Evolutionary conservation across 2,113 vertebrate genomes (phyloP), one percentile per base, ranked within the genome.

Genomic region (Psephotus haematonotus): DNA sequence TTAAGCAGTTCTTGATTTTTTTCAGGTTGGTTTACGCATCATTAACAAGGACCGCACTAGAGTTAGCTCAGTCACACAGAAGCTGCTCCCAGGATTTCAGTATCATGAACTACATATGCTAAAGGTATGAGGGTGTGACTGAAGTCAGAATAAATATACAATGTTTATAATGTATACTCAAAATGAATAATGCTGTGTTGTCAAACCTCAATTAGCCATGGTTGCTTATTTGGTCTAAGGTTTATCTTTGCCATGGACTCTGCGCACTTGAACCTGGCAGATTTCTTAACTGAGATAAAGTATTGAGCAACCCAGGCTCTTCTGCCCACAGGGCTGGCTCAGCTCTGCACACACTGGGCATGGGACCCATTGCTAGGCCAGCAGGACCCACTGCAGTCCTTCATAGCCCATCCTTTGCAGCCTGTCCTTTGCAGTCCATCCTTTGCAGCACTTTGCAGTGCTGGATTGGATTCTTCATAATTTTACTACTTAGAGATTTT

Each of bases 1-100:
- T 94, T 92, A 93, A 88, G 92, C 94, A 94, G 85, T 94, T 95
- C 84, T 96, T 88, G 92, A 90, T 77, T 97, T 97, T 97, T 92
- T 96, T 81, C 90, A 84, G 85, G 71, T 88, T 55, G 87, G 77
- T 97, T 95, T 82, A 85, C 44, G 74, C 85, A 82, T 88, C 92
- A 89, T 92, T 96, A 98, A 83, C 94, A 97, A 97, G 96, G 86
- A 64, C 80, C 19, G 33, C 13, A 35, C 86, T 78, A 57, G 7
- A 52, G 85, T 86, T 85, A 96, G 95, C 76, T 88, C 80, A 65
- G 88, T 95, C 89, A 78, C 96, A 93, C 87, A 97, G 93, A 94
- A 96, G 91, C 90, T 90, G 78, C 88, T 85, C 88, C 84, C 71
- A 88, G 53, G 37, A 95, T 91, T 82, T 94, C 92, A 49, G 3